Conservation (phyloP, 2,888 invertebrate species). For the Bugulina stolonifera region DNA sequence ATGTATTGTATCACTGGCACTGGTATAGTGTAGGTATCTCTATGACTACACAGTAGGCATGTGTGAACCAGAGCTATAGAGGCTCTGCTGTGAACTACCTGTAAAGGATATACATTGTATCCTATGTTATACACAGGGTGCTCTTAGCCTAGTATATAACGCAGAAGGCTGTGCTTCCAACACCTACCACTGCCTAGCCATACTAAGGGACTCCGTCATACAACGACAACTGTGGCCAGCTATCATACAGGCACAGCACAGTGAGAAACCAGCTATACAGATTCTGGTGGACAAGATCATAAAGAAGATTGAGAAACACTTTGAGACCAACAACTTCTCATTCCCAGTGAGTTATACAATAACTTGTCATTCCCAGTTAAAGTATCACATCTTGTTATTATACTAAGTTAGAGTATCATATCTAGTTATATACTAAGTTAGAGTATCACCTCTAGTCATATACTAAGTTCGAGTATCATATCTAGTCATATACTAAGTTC, state of each 20-base stretch:
- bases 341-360: neutral
- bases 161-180: neutral
- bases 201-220: slow-evolving; percentile 71
- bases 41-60: too few relatives aligned
- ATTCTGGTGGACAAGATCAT: slow-evolving; percentile 52
- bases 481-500: too few relatives aligned
- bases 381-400: neutral
- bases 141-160: slow-evolving; percentile 66
- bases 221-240: slow-evolving; percentile 71
- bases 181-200: slow-evolving; percentile 57
- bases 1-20: too few relatives aligned
- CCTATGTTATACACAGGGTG: too few relatives aligned
- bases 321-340: slow-evolving; percentile 26
- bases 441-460: too few relatives aligned
- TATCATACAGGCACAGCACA: slow-evolving; percentile 69
- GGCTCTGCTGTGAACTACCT: too few relatives aligned
- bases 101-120: too few relatives aligned
- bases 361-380: neutral
- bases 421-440: too few relatives aligned
- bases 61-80: too few relatives aligned
- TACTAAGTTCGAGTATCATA: too few relatives aligned
- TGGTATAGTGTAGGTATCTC: too few relatives aligned
- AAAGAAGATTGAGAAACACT: slow-evolving; percentile 48
- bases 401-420: too few relatives aligned
- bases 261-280: slow-evolving; percentile 67